These are phyloP conservation scores for Calameuta pallipes DNA, from an alignment of 2,888 invertebrate genomes.

Conservation along the genomic window DNA sequence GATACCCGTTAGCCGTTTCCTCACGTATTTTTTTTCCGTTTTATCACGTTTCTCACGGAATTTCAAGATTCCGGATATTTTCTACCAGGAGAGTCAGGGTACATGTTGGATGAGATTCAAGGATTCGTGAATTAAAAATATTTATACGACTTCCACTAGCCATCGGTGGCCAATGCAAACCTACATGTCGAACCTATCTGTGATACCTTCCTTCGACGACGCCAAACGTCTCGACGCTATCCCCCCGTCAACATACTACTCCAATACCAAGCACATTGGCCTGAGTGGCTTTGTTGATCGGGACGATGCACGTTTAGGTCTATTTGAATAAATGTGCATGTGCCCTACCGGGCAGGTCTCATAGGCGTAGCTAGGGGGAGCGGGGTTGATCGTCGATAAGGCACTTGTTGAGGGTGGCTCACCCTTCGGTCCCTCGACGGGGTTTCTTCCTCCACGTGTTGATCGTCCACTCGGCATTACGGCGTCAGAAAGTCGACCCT, in stretches of 20 bases:
- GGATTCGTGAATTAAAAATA: not conserved
- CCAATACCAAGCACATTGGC: not conserved
- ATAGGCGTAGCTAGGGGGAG: not conserved
- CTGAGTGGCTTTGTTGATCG: not conserved
- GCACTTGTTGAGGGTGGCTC: slow-evolving; percentile 4
- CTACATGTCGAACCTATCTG: not conserved
- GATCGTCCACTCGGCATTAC: not conserved
- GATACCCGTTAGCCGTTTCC: not conserved
- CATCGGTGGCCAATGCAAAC: not conserved
- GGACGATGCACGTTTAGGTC: not conserved
- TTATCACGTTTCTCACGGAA: not conserved
- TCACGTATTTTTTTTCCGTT: not conserved
- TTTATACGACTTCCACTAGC: not conserved
- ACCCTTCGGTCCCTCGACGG: not conserved
- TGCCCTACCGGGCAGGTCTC: not conserved
- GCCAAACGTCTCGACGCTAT: not conserved
- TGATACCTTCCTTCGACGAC: not conserved
- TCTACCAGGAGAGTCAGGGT: not conserved
- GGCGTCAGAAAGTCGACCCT: not conserved
- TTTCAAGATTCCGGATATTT: not conserved
- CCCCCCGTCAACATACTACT: too few relatives aligned
- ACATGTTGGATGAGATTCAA: not conserved
- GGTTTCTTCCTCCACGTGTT: not conserved
- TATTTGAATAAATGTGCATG: not conserved
- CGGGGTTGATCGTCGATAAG: not conserved